A percentile compares a stretch with the other conserved stretches of the same genome.
Evolutionary conservation across 2,888 invertebrate genomes (phyloP).

Genomic region (Synanthedon vespiformis): DNA sequence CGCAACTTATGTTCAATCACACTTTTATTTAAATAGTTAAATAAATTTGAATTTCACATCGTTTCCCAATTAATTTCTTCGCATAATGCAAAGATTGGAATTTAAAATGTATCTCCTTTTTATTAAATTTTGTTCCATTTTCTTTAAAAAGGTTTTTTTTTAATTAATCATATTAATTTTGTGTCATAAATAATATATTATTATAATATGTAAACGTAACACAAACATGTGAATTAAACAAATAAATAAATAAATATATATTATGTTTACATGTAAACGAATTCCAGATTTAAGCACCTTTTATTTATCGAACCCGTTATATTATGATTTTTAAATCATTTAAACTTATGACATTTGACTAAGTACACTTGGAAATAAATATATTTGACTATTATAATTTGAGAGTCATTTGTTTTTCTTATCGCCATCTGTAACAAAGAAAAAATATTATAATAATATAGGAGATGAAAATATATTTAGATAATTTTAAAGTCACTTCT

Average conservation of each 20-base stretch:
- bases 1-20: background rate
- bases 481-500: no score
- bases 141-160: background rate
- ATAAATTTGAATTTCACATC: background rate
- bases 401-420: background rate
- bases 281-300: slow-evolving; percentile 13
- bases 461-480: no score
- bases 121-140: background rate
- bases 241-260: no score
- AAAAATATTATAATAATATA: background rate
- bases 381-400: slow-evolving; percentile 18
- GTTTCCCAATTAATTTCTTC: background rate
- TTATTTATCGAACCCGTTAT: slow-evolving; percentile 25
- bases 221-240: no score
- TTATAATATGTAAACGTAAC: no score
- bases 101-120: background rate
- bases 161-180: no score
- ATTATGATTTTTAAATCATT: slow-evolving; percentile 20
- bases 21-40: no score
- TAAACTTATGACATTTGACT: slow-evolving; percentile 40
- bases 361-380: slow-evolving; percentile 24
- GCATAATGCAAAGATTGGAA: background rate
- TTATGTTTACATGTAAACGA: no score
- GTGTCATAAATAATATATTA: no score
- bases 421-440: background rate